These are phyloP conservation scores for Drosophila subsilvestris DNA, from an alignment of 2,888 invertebrate species.

Conservation along the genomic window DNA sequence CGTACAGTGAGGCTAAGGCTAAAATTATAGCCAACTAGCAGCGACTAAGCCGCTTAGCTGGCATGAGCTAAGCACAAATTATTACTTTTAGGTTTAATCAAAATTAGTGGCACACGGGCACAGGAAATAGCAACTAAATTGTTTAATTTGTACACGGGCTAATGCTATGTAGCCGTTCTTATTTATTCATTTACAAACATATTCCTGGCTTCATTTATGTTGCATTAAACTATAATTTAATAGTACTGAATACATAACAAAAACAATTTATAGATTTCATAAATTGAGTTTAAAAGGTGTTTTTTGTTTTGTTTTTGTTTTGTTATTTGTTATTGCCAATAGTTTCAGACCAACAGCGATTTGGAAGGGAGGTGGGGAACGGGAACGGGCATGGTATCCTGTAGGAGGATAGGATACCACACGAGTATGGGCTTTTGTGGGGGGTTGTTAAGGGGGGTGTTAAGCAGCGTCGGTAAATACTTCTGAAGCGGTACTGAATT, in stretches of 20 bases:
- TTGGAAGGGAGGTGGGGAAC: conserved; percentile 3
- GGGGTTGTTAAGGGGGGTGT: conserved; percentile 2
- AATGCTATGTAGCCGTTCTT: conserved; percentile 40
- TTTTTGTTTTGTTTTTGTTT: conserved; percentile 18
- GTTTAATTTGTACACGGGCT: conserved; percentile 46
- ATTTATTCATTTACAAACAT: conserved; percentile 73
- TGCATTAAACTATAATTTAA: conserved; percentile 60
- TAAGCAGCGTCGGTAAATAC: conserved; percentile 38
- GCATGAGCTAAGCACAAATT: conserved; percentile 20
- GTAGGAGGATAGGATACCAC: neutral
- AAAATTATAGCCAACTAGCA: conserved; percentile 11
- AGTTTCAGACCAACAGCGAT: conserved; percentile 45
- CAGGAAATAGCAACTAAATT: neutral
- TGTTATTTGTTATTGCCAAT: conserved; percentile 57
- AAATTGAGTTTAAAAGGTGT: conserved; percentile 52
- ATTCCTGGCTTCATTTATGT: conserved; percentile 49
- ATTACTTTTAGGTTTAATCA: conserved; percentile 18
- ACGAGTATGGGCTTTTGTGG: neutral
- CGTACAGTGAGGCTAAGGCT: conserved; percentile 3
- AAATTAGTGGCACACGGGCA: neutral
- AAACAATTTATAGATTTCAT: conserved; percentile 58
- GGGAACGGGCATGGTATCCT: conserved; percentile 10
- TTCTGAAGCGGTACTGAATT: conserved; percentile 38
- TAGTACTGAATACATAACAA: conserved; percentile 75
- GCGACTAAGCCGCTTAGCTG: conserved; percentile 29